Evolutionary conservation across 2,888 invertebrate species (phyloP).

Genomic region (Lochmaea crataegi): DNA sequence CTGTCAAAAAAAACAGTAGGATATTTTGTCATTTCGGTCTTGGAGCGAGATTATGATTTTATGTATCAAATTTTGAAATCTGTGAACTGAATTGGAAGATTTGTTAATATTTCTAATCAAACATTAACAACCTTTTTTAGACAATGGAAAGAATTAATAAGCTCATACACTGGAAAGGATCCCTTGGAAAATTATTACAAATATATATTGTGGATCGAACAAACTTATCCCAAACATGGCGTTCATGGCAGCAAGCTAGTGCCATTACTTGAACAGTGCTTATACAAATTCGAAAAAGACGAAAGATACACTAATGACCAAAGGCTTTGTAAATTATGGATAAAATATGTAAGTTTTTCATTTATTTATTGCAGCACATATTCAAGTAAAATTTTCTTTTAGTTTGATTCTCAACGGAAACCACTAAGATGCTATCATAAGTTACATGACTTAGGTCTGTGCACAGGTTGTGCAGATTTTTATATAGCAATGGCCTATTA

Average conservation of each 20-base stretch:
- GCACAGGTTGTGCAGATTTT: slow-evolving; percentile 83
- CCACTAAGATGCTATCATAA: slow-evolving; percentile 84
- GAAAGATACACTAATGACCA: slow-evolving; percentile 85
- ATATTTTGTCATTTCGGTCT: too few species aligned
- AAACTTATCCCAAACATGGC: slow-evolving; percentile 90
- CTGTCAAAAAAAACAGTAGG: slow-evolving; percentile 77
- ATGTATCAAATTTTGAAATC: too few species aligned
- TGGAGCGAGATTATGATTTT: too few species aligned
- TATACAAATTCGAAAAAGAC: slow-evolving; percentile 83
- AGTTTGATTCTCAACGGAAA: slow-evolving; percentile 82
- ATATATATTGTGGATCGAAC: slow-evolving; percentile 93
- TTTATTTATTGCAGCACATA: not conserved
- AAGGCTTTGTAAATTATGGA: slow-evolving; percentile 87
- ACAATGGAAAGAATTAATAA: slow-evolving; percentile 82
- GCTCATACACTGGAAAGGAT: slow-evolving; percentile 86
- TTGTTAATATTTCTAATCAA: too few species aligned
- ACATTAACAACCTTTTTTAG: slow-evolving; percentile 70
- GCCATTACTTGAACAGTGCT: slow-evolving; percentile 82
- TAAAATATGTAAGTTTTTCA: slow-evolving; percentile 91
- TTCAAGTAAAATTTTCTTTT: slow-evolving; percentile 50
- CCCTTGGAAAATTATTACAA: slow-evolving; percentile 89
- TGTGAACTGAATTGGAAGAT: too few species aligned
- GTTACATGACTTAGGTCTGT: slow-evolving; percentile 83
- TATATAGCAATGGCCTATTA: slow-evolving; percentile 93
- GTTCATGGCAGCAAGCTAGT: slow-evolving; percentile 84